Evolutionary conservation across 2,888 invertebrate genomes (phyloP), one percentile per base, ranked within the genome.

Genomic region (Andrena bucephala): DNA sequence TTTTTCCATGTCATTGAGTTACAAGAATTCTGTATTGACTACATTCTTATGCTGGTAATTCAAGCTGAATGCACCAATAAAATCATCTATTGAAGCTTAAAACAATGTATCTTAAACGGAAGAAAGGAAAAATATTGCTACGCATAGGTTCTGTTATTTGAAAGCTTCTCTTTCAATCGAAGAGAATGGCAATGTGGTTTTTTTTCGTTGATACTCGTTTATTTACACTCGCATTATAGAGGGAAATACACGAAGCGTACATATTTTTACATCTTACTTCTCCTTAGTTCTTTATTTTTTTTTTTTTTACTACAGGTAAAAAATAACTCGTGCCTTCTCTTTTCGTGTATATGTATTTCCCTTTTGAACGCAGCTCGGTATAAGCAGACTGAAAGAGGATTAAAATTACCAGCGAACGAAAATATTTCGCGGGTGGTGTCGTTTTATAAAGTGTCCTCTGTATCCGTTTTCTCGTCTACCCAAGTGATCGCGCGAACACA

Each of bases 11-110:
- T 68, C 81, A 79, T 77, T 78, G 83, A 86, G 85, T 86, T 81
- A 84, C 84, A 84, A 71, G 73, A 85, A 81, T 88, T 85, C 83
- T 78, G 75, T 88, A 85, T 83, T 90, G 90, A 90, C 91, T 90
- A 90, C 90, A 90, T 90, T 80, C 78, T 88, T 85, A 85, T 89
- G 86, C 85, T 88, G 89, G 86, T 87, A 86, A 84, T 83, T 85
- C 42, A 78, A 63, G 65, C 54, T 78, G 70, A 81, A 84, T 63
- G 54, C 77, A n/a, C 59, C 50, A 31, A 50, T 54, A 68, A 52
- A 20, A 52, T 20, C 20, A 67, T 69, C 10, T 77, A 48, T 71
- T 31, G 29, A 50, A 60, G 31, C 31, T 48, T 29, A 27, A 48
- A 78, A 71, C 6, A 8, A 78, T 52, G 4, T 42, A 65, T 31